Evolutionary conservation across 2,113 vertebrate species (phyloP), one percentile per base, ranked within the genome.

Genomic region (Blennius ocellaris): DNA sequence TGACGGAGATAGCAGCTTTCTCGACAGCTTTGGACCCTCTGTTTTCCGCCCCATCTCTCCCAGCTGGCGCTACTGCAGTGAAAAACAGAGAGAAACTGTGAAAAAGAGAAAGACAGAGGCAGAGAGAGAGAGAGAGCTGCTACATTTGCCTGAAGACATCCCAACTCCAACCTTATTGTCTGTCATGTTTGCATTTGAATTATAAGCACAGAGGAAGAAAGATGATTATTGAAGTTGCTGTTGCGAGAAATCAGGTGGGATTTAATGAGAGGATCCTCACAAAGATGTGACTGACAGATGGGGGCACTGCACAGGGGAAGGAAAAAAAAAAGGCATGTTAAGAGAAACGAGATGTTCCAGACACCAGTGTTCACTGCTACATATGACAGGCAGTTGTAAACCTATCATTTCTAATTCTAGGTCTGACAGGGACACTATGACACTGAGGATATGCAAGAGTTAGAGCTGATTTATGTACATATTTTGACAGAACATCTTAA

Each of bases 151-250:
- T 71, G 61, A 76, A 83, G 82, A 87, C 80, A 77, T 87, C 82
- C 75, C 59, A 85, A 64, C 66, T 76, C 76, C 73, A 82, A 76
- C 85, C 86, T 77, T 59, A 71, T 79, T 83, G 76, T 67, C 84
- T 86, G 82, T 87, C 76, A 80, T 80, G 76, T 83, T 76, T 81
- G 61, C 63, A 44, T 51, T 17, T 64, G 72, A 75, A 84, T 84
- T 87, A 80, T 81, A 83, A 59, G 66, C 68, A 49, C 63, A 50
- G 49, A 77, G 76, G 69, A 70, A 78, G 56, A 76, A 2, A n/a
- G 76, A 77, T 17, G 79, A 88, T 86, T 72, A 84, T 87, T 85
- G 75, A 87, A 87, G 84, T 76, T 87, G 85, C 76, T 86, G 77
- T 85, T 81, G 83, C 44, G 43, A 49, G 82, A 73, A 84, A 73